Evolutionary conservation across 2,888 invertebrate genomes (phyloP), one percentile per base, ranked within the genome.

Genomic region (Xanthorhoe designata): DNA sequence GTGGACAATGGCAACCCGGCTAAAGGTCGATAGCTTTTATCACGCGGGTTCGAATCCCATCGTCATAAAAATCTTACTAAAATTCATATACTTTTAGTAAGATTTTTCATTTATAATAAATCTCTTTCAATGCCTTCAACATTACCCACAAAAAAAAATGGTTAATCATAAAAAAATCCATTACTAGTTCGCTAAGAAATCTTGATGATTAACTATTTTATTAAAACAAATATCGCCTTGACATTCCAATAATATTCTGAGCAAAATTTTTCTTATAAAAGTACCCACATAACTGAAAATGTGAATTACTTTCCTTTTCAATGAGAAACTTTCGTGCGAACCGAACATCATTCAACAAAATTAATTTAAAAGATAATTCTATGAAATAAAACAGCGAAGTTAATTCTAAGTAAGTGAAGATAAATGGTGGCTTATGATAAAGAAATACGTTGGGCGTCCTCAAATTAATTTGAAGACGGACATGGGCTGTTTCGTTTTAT

Each of bases 331-430:
- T 47, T 47, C 0, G 38, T 42, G 29, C 32, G 35, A 61, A 50
- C 17, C 18, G n/a, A n/a, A 1, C 42, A 57, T 6, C 35, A 61
- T 42, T 29, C 49, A 61, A 38, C 38, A 62, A 62, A 61, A 61
- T 38, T 35, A 61, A 55, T 62, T 50, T 49, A 53, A 29, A 24
- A 50, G 24, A 52, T 45, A 53, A 53, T 58, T 62, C 51, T 54
- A 58, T 49, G 8, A 64, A 58, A 64, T 49, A 64, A 58, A 64
- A 64, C 58, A 49, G 18, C 18, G 15, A 53, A 57, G 42, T 29
- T 42, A 59, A 64, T 64, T 58, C 58, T 49, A 47, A 64, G 53
- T 47, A 63, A 63, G 52, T 57, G 53, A 58, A 64, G 64, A 64
- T 59, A 49, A 64, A 64, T 53, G 64, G 58, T 49, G 49, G 57